phyloP scores from a whole-genome alignment of 2,113 vertebrate genomes.

The Steatornis caripensis region DNA sequence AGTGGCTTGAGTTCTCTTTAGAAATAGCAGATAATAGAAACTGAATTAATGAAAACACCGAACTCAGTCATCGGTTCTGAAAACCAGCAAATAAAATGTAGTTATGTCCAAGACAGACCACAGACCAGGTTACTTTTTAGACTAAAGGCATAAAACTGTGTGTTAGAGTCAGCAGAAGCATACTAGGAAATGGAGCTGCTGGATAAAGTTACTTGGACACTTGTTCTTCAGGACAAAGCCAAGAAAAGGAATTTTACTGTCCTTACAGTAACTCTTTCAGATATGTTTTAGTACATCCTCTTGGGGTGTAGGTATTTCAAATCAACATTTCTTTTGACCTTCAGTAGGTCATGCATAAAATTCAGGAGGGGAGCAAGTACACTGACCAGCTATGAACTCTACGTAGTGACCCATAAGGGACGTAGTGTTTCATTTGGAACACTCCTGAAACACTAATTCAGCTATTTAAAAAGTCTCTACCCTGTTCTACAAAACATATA shows the following conservation, averaged over 20 bases:
- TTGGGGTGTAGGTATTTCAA: not conserved
- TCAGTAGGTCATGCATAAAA: not conserved
- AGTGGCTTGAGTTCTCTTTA: not conserved
- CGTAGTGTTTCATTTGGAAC: not conserved
- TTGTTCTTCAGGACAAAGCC: not conserved
- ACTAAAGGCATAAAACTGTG: not conserved
- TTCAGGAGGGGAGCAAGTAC: not conserved
- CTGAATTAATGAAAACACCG: not conserved
- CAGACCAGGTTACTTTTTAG: not conserved
- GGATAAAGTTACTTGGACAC: not conserved
- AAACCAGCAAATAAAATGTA: not conserved
- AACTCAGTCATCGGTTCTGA: not conserved
- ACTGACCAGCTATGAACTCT: not conserved
- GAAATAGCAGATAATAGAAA: not conserved
- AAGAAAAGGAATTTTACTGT: not conserved
- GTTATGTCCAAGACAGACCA: not conserved
- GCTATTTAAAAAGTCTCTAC: not conserved
- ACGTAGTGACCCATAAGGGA: accelerated
- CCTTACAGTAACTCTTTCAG: not conserved
- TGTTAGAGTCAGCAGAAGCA: not conserved
- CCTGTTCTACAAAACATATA: not conserved
- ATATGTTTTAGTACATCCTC: not conserved
- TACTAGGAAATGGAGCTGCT: not conserved
- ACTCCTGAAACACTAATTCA: not conserved
- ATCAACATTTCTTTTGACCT: not conserved